Conservation (phyloP, 2,888 invertebrate species). For the Autographa gamma region DNA sequence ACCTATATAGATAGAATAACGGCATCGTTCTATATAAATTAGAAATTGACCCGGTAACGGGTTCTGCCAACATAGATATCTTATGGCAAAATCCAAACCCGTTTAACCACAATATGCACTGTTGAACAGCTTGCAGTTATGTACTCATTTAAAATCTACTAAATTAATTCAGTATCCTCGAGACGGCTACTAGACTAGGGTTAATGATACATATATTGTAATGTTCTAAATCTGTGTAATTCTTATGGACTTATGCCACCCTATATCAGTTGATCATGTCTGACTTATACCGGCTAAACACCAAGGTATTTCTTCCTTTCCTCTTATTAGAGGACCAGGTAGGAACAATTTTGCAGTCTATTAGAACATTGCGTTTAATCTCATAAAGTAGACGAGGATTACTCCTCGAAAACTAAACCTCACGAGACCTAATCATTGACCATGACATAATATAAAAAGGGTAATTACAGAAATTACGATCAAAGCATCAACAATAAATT, state of each 20-base stretch:
- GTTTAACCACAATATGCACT: conserved; percentile 2
- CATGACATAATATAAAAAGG: background rate
- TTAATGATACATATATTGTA: background rate
- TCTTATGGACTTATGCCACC: background rate
- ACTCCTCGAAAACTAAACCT: background rate
- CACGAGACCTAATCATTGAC: background rate
- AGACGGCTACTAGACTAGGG: background rate
- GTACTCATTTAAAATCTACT: background rate
- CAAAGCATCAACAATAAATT: background rate
- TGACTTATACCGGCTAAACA: too few relatives aligned
- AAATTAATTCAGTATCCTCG: background rate
- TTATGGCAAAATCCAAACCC: background rate
- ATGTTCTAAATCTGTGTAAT: background rate
- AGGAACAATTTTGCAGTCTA: too few relatives aligned
- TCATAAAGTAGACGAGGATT: too few relatives aligned
- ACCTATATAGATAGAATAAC: background rate
- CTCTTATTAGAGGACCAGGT: too few relatives aligned
- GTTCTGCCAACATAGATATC: background rate
- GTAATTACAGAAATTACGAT: background rate
- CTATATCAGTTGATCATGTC: too few relatives aligned
- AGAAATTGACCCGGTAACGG: conserved; percentile 1
- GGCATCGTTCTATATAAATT: background rate
- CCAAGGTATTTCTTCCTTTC: too few relatives aligned
- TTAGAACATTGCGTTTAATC: too few relatives aligned
- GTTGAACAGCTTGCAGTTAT: background rate